Percentiles rank a stretch among this genome's conserved stretches.
phyloP scores from a whole-genome alignment of 1,140 invertebrate genomes.

The Yoshiicerus persimilis region DNA sequence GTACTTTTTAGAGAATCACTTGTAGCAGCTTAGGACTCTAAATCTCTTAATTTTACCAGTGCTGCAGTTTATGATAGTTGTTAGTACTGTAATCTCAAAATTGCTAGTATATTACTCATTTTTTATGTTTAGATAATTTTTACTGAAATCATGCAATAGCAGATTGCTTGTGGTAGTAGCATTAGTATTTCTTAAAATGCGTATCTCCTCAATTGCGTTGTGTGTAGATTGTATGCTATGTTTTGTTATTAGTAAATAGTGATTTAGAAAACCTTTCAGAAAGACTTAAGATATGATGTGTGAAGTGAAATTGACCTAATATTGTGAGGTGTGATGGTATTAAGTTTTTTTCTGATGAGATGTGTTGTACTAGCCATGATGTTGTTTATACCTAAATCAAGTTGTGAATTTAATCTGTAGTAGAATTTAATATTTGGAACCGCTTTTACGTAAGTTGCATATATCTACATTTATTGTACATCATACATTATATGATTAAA shows the following conservation, averaged over 20 bases:
- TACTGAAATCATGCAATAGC: too few relatives aligned
- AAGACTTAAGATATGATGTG: not conserved
- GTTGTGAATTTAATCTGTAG: not conserved
- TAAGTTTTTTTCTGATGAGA: not conserved
- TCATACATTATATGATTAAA: too few relatives aligned
- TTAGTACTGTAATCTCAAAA: too few relatives aligned
- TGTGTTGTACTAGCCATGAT: not conserved
- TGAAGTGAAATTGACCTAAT: not conserved
- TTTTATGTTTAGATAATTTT: too few relatives aligned
- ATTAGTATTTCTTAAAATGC: not conserved
- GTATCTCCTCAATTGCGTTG: not conserved
- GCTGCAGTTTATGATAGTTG: too few relatives aligned
- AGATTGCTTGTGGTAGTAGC: not conserved
- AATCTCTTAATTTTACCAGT: too few relatives aligned
- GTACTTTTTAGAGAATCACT: too few relatives aligned
- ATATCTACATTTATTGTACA: too few relatives aligned
- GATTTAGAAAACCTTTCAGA: not conserved
- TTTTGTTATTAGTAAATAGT: not conserved
- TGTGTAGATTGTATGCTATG: not conserved
- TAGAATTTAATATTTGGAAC: not conserved
- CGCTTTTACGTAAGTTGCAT: not conserved
- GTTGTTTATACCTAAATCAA: not conserved
- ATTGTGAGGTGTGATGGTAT: not conserved
- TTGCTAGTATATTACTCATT: too few relatives aligned
- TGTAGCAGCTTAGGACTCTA: too few relatives aligned